Percentiles rank a stretch among this genome's conserved stretches.
phyloP scores from a whole-genome alignment of 2,797 vertebrate genomes.

The Cuniculus paca region DNA sequence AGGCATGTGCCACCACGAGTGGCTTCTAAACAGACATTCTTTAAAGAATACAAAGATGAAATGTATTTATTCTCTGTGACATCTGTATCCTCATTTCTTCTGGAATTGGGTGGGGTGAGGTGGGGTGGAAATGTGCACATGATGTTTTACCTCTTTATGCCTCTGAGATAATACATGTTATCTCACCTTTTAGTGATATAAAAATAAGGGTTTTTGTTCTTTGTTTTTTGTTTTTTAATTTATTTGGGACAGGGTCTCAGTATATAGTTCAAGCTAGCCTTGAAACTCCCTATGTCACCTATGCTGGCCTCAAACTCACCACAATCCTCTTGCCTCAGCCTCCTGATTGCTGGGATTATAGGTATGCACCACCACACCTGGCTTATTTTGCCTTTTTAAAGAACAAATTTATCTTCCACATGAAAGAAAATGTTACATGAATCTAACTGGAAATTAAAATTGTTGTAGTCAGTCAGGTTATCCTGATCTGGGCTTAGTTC shows the following conservation, averaged over 20 bases:
- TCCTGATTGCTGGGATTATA: neutral
- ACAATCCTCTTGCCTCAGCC: neutral
- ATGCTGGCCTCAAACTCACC: neutral
- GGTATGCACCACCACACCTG: neutral
- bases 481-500: slow-evolving; percentile 42
- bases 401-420: slow-evolving; percentile 37
- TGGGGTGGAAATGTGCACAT: slow-evolving; percentile 40
- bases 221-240: too few relatives aligned
- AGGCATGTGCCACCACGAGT: too few relatives aligned
- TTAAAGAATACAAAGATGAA: slow-evolving; percentile 68
- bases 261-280: neutral
- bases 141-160: slow-evolving; percentile 52
- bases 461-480: slow-evolving; percentile 31
- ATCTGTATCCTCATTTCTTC: slow-evolving; percentile 71
- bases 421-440: slow-evolving; percentile 50
- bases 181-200: slow-evolving; percentile 58
- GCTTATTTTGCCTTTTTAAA: neutral
- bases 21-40: too few relatives aligned
- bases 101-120: neutral
- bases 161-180: slow-evolving; percentile 66
- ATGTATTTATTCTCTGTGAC: slow-evolving; percentile 62
- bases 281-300: neutral
- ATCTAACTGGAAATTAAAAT: slow-evolving; percentile 44
- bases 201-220: neutral
- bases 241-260: too few relatives aligned